Base-by-base conservation (phyloP, 2,113 vertebrate genomes). In the Muntiacus reevesi region DNA sequence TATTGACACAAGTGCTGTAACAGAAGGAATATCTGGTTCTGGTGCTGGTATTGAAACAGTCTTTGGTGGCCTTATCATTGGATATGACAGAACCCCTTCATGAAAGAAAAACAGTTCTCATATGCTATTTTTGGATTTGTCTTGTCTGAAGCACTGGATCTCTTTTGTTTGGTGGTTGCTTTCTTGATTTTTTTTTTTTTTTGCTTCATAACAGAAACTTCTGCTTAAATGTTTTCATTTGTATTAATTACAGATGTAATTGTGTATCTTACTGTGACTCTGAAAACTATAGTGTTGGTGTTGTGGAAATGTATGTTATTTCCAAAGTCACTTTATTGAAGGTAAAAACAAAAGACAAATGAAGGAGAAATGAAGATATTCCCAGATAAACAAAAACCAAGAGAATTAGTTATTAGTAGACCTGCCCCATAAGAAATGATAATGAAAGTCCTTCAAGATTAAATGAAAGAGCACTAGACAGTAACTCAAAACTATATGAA, bases 151-250 rank as follows among this genome's bases (percentile, higher is more conserved):
- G 99, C 99, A 97, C 99, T 99, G 99, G 99, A 99, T 99, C 99
- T 99, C 96, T 99, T 99, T 99, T 99, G 99, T 99, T 99, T 99
- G 99, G 99, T 99, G 99, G 99, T 99, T 94, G 99, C 99, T 99
- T 99, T 99, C 99, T 99, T 99, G 98, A 99, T 99, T 98, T 99
- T 99, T 88, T 99, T 99, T 47, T 36, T 64, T 64, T 67, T 59
- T 71, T 36, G 99, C 99, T 98, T 99, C 99, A 99, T 99, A 99
- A 99, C 99, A 99, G 90, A 95, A 98, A 98, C 98, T 97, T 97
- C 97, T 98, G 97, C 98, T 99, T 98, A 94, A 97, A 98, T 98
- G 98, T 82, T 98, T 98, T 99, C 98, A 98, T 98, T 98, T 98
- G 99, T 98, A 98, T 98, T 97, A 99, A 99, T 99, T 99, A 98